Evolutionary conservation across 2,113 vertebrate genomes (phyloP).

Genomic region (Muntiacus muntjak): DNA sequence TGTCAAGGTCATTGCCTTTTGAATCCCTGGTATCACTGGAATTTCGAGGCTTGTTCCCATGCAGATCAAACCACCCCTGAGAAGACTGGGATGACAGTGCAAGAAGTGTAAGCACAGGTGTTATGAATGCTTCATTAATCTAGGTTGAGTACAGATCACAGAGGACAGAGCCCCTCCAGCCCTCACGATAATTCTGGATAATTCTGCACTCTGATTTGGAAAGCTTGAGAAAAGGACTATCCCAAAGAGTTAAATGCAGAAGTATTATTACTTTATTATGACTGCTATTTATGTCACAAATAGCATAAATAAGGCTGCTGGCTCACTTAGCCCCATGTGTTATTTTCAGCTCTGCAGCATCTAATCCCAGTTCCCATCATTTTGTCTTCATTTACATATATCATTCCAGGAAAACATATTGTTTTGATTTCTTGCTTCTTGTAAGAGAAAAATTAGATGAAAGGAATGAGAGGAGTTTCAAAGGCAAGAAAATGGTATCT

Average conservation of each 20-base stretch:
- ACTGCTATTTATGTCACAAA: not conserved
- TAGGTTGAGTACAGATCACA: not conserved
- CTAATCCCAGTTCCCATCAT: not conserved
- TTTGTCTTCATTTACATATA: not conserved
- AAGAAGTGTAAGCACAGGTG: not conserved
- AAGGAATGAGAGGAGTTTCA: not conserved
- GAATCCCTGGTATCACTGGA: not conserved
- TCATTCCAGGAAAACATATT: not conserved
- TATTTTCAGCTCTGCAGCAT: not conserved
- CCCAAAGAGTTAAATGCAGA: not conserved
- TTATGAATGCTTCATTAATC: not conserved
- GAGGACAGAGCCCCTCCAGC: not conserved
- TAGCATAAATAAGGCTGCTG: not conserved
- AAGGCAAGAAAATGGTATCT: not conserved
- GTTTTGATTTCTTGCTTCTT: conserved; percentile 49
- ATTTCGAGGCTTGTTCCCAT: not conserved
- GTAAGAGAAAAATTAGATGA: not conserved
- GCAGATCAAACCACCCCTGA: not conserved
- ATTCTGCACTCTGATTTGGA: not conserved
- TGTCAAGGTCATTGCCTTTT: not conserved
- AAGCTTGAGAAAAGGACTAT: not conserved
- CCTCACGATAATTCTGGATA: not conserved
- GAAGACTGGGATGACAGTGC: not conserved
- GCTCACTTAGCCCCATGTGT: not conserved
- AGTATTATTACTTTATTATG: not conserved